Conservation (phyloP, 2,113 vertebrate species). For the Grallaria varia region DNA sequence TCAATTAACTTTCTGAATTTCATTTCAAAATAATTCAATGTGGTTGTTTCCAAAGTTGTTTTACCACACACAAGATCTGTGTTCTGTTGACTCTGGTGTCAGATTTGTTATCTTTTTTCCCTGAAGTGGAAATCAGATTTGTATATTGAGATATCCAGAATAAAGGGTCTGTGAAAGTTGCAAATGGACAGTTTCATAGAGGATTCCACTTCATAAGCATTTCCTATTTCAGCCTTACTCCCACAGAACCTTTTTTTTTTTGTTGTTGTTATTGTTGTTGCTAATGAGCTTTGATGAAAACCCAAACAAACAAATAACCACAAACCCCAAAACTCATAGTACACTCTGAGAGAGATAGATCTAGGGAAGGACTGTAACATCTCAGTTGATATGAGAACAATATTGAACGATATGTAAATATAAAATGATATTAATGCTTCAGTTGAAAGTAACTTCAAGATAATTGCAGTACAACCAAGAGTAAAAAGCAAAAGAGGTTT, state of each 20-base stretch:
- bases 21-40: background rate
- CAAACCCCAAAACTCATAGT: rapidly evolving
- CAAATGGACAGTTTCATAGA: background rate
- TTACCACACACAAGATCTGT: background rate
- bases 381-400: background rate
- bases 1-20: background rate
- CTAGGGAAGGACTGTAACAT: background rate
- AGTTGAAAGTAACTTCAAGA: background rate
- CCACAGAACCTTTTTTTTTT: background rate
- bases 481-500: background rate
- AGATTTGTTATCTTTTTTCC: background rate
- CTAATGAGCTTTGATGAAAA: background rate
- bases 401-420: background rate
- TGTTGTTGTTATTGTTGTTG: background rate
- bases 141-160: background rate
- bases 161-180: background rate
- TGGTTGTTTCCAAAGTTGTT: background rate
- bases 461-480: background rate
- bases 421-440: background rate
- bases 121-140: background rate
- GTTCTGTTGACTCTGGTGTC: background rate
- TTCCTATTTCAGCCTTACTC: background rate
- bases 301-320: background rate
- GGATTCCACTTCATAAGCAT: background rate
- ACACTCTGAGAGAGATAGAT: background rate